Evolutionary conservation across 2,797 vertebrate genomes (phyloP), one percentile per base, ranked within the genome.

Genomic region (Uromys caudimaculatus): DNA sequence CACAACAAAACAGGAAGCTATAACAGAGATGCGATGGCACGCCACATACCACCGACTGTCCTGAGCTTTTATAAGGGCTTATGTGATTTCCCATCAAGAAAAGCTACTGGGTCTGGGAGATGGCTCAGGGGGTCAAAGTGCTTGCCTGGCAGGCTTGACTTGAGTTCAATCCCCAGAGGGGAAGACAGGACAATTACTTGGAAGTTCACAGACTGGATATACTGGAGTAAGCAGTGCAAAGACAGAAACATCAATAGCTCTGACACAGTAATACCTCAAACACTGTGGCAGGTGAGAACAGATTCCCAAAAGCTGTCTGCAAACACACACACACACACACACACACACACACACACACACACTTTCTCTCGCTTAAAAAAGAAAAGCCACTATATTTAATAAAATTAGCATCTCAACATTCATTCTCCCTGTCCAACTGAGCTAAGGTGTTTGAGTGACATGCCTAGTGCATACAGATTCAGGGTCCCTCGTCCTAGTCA

Each of bases 1-100:
- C 84, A 95, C 90, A 27, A 93, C 62, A 91, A 52, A 97, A 89
- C 82, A 91, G 95, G 89, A 98, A 98, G 92, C 87, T 29, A 3
- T 21, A 58, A 81, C 0, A 93, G 87, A 93, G 87, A 90, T 0
- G 0, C 91, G 90, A 92, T 0, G 54, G 89, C 89, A 94, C 91
- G 67, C 81, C 92, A 0, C 2, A 29, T 0, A 54, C 54, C 67
- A 47, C 69, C 90, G 29, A 29, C 93, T 54, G 77, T 44, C 88
- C 1, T 0, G 95, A 84, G 85, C 52, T 35, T 62, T 62, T 52
- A 88, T 2, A 92, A 77, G 24, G 32, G 58, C 62, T 75, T 93
- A 83, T 84, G 81, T 87, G 29, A 81, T 3, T 79, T 58, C n/a
- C 73, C 19, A 60, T 35, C 38, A 76, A 38, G 58, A 64, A 64